phyloP scores from a whole-genome alignment of 1,140 invertebrate genomes.

The Penaeus indicus region DNA sequence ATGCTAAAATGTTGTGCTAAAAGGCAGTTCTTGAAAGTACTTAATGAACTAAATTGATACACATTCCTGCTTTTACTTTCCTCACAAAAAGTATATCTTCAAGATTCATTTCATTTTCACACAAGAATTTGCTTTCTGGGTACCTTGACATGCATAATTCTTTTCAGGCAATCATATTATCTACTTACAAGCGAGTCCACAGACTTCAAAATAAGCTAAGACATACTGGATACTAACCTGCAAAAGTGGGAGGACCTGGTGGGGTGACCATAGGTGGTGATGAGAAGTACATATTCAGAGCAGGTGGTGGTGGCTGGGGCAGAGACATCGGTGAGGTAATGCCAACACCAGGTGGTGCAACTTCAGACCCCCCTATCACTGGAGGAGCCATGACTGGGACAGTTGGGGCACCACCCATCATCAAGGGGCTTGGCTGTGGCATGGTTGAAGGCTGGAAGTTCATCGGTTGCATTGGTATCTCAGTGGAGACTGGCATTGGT shows the following conservation, averaged over 20 bases:
- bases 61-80: too few relatives aligned
- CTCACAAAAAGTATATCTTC: too few relatives aligned
- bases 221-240: background rate
- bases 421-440: conserved; percentile 42
- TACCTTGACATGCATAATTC: too few relatives aligned
- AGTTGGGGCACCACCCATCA: conserved; percentile 55
- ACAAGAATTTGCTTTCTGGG: too few relatives aligned
- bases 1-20: too few relatives aligned
- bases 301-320: background rate
- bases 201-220: too few relatives aligned
- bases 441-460: background rate
- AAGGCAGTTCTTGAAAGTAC: too few relatives aligned
- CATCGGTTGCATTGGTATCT: conserved; percentile 10
- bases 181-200: background rate
- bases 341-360: background rate
- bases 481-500: background rate
- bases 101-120: too few relatives aligned
- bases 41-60: too few relatives aligned
- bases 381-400: conserved; percentile 38
- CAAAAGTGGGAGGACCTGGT: conserved; percentile 29
- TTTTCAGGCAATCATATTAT: too few relatives aligned
- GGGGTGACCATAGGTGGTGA: conserved; percentile 41
- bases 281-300: conserved; percentile 33
- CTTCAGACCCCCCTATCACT: background rate
- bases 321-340: background rate